Evolutionary conservation across 2,113 vertebrate genomes (phyloP).

Genomic region (Psammodynastes pulverulentus): DNA sequence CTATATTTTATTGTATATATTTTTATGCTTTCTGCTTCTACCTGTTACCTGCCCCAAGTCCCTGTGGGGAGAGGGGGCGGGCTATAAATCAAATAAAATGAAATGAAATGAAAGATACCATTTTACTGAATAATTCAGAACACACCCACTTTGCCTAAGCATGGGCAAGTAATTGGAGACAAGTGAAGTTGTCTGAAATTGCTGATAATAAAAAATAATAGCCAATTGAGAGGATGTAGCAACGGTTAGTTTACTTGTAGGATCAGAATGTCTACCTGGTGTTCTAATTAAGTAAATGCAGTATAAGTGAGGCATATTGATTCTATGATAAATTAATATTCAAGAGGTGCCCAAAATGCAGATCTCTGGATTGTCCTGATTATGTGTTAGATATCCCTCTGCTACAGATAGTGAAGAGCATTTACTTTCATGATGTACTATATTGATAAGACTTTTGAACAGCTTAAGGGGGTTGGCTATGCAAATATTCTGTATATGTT

Average conservation of each 20-base stretch:
- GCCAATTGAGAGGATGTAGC: background rate
- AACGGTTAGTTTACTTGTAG: background rate
- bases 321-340: background rate
- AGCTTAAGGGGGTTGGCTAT: background rate
- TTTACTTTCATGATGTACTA: background rate
- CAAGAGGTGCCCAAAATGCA: background rate
- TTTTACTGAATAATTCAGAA: background rate
- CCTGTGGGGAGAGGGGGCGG: too few species aligned
- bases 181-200: background rate
- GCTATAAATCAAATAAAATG: too few species aligned
- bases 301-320: background rate
- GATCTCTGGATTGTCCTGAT: background rate
- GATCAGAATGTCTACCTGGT: background rate
- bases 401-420: background rate
- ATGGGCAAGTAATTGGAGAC: background rate
- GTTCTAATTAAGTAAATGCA: background rate
- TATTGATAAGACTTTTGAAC: background rate
- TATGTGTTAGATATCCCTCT: background rate
- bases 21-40: too few species aligned
- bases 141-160: background rate
- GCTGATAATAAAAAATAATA: background rate
- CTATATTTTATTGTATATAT: too few species aligned
- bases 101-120: too few species aligned
- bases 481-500: background rate
- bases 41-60: too few species aligned